Percentiles rank a stretch among this genome's conserved stretches.
These are phyloP conservation scores for Diarsia brunnea DNA, from an alignment of 2,888 invertebrate species.

Conservation along the genomic window DNA sequence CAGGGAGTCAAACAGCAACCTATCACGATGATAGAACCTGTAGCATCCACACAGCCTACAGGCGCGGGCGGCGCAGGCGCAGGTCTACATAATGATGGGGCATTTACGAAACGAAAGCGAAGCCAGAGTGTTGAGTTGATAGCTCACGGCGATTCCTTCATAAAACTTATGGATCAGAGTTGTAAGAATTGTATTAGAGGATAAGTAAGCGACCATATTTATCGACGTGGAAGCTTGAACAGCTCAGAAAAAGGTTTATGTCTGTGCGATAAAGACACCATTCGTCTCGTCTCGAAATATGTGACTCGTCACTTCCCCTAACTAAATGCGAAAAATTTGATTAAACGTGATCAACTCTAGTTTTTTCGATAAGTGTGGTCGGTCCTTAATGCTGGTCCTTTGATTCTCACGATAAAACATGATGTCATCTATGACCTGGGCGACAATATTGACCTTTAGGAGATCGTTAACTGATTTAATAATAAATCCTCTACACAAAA, in stretches of 20 bases:
- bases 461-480: not conserved
- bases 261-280: not conserved
- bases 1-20: conserved; percentile 30
- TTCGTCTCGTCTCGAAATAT: not conserved
- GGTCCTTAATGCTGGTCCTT: not conserved
- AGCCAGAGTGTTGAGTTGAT: conserved; percentile 41
- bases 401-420: not conserved
- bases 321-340: not conserved
- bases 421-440: not conserved
- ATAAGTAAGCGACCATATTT: not conserved
- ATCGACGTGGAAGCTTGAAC: not conserved
- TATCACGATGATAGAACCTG: conserved; percentile 47
- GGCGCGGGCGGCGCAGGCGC: conserved; percentile 6
- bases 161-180: conserved; percentile 19
- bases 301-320: not conserved
- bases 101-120: conserved; percentile 39
- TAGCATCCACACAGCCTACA: conserved; percentile 17
- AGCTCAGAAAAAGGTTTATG: not conserved
- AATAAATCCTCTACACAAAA: not conserved
- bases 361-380: not conserved
- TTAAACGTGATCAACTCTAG: not conserved
- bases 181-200: not conserved
- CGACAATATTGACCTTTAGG: not conserved
- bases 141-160: conserved; percentile 6
- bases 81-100: conserved; percentile 33